Evolutionary conservation across 2,797 vertebrate species (phyloP), one percentile per base, ranked within the genome.

Genomic region (Distichodus sexfasciatus): DNA sequence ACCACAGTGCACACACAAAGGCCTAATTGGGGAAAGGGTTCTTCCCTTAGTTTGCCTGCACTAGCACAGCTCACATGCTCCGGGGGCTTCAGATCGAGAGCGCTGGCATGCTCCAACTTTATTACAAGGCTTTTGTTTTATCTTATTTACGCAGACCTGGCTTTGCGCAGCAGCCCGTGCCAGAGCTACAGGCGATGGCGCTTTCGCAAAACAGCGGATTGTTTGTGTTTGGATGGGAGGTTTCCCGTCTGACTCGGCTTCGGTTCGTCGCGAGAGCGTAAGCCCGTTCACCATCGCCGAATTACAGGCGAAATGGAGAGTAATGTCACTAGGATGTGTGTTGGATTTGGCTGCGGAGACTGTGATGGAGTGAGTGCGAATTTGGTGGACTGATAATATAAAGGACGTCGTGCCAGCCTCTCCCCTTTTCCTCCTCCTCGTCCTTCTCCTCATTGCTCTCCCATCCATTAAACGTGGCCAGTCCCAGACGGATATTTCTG

Each of bases 391-490:
- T 83, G 82, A 79, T 75, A 79, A 75, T 62, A 72, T 76, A 72
- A 77, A 69, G 76, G 73, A 72, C 76, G 72, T 84, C 66, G 76
- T 79, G 57, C 67, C 77, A 59, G 66, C 19, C 3, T 3, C 73
- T 54, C 46, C 31, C 29, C 43, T n/a, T 14, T 38, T 41, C 47
- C 51, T 51, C 66, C 29, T 31, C 24, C 33, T 46, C 50, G 33
- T 35, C 61, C 65, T 62, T 53, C 76, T 41, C 12, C 62, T 53
- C 38, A 28, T 60, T 69, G 62, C 71, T 62, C 62, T 69, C 70
- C 67, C 76, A 72, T 76, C 83, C 83, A 89, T 91, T 84, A 91
- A 89, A 90, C 88, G 84, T 82, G 90, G 88, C 90, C 88, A 85
- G 84, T 68, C 75, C 82, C 82, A 87, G 71, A 83, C 84, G 86